These are phyloP conservation scores for Diloba caeruleocephala DNA, from an alignment of 2,888 invertebrate genomes.

Conservation along the genomic window DNA sequence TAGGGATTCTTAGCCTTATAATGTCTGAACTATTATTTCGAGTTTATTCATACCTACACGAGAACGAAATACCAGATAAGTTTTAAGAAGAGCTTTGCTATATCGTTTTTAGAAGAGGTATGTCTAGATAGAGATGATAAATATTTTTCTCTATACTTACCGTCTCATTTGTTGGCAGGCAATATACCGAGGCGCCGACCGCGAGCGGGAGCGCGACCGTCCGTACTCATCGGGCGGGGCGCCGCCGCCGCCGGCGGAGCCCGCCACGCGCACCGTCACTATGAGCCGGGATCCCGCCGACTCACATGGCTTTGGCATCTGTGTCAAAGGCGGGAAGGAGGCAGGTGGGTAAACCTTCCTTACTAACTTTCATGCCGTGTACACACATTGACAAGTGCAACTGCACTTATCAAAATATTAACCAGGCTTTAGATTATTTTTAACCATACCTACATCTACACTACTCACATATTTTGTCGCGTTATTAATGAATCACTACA, in stretches of 20 bases:
- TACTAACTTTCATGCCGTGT: slow-evolving; percentile 17
- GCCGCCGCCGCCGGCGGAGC: slow-evolving; percentile 92
- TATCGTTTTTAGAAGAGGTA: no score
- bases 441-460: no score
- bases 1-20: no score
- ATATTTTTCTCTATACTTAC: slow-evolving; percentile 3
- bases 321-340: slow-evolving; percentile 97
- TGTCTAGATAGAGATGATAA: not conserved
- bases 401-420: no score
- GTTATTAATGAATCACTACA: no score
- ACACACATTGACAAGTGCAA: not conserved
- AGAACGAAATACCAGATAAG: no score
- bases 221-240: slow-evolving; percentile 88
- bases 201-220: slow-evolving; percentile 84
- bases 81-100: no score
- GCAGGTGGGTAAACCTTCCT: slow-evolving; percentile 89
- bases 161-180: slow-evolving; percentile 64
- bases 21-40: no score
- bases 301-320: slow-evolving; percentile 96
- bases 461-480: no score
- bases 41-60: no score
- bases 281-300: slow-evolving; percentile 95
- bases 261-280: slow-evolving; percentile 94
- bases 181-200: slow-evolving; percentile 88
- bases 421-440: no score